Evolutionary conservation across 2,888 invertebrate genomes (phyloP).

Genomic region (Cremastobaeus sp.): DNA sequence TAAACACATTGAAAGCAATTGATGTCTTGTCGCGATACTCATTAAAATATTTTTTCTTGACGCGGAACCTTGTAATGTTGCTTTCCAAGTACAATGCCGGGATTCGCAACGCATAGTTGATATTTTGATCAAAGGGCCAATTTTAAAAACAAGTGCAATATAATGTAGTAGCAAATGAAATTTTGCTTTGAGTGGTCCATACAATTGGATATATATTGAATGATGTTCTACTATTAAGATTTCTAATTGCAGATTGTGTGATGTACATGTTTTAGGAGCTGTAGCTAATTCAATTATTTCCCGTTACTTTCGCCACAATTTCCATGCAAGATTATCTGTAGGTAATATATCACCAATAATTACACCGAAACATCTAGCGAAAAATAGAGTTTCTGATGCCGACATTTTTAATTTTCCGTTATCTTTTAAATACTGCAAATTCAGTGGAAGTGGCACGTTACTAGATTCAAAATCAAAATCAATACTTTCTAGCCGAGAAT

Average conservation of each 20-base stretch:
- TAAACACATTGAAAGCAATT: too few relatives aligned
- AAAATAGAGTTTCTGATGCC: constrained; percentile 15
- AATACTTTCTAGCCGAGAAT: too few relatives aligned
- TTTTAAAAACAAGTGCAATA: constrained; percentile 6
- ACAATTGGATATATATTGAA: background rate
- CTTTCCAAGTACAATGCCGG: constrained; percentile 3
- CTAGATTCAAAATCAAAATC: too few relatives aligned
- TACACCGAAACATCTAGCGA: constrained; percentile 12
- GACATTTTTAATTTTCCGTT: constrained; percentile 22
- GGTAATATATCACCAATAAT: constrained; percentile 14
- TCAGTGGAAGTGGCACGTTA: constrained; percentile 2
- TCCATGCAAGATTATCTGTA: constrained; percentile 11
- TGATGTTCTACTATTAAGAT: constrained; percentile 6
- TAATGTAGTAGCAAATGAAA: constrained; percentile 7
- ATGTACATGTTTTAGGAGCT: constrained; percentile 1
- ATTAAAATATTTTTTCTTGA: constrained; percentile 7
- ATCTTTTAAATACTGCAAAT: constrained; percentile 25
- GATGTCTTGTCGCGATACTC: background rate
- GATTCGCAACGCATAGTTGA: constrained; percentile 13
- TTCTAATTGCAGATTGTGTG: constrained; percentile 5
- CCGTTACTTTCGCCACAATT: constrained; percentile 4
- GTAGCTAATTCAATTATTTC: background rate
- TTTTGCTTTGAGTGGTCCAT: constrained; percentile 1
- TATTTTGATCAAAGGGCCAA: constrained; percentile 7
- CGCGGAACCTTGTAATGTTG: background rate